Evolutionary conservation across 2,888 invertebrate species (phyloP).

Genomic region (Chaetoderma sp.): DNA sequence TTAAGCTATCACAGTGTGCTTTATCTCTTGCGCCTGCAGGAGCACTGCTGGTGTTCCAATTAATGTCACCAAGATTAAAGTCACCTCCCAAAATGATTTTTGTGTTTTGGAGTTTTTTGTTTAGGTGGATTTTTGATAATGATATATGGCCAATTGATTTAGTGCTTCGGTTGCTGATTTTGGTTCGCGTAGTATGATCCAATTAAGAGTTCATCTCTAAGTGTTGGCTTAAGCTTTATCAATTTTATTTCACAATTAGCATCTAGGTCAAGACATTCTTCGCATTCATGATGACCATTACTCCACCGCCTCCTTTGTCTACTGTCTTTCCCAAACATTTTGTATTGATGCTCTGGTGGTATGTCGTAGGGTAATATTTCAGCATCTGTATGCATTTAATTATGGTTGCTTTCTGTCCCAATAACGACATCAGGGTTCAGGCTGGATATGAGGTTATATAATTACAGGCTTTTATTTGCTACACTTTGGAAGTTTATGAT

Average conservation of each 20-base stretch:
- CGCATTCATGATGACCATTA: neutral
- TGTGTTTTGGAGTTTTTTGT: slow-evolving; percentile 1
- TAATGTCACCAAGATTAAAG: no score
- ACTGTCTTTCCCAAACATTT: neutral
- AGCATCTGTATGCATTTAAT: neutral
- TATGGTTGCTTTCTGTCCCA: slow-evolving; percentile 1
- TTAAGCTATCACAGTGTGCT: no score
- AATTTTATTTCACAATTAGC: slow-evolving; percentile 6
- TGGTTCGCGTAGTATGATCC: no score
- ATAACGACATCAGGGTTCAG: slow-evolving; percentile 3
- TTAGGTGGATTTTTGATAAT: neutral
- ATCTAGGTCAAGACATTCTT: slow-evolving; percentile 4
- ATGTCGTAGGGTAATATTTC: slow-evolving; percentile 9
- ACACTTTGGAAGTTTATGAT: slow-evolving; percentile 12
- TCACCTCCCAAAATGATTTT: slow-evolving; percentile 18
- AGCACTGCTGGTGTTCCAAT: slow-evolving; percentile 13
- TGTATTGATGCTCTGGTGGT: slow-evolving; percentile 6
- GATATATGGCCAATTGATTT: slow-evolving; percentile 1
- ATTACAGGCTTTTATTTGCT: slow-evolving; percentile 2
- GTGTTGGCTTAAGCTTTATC: no score
- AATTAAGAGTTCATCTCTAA: no score
- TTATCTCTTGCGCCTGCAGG: slow-evolving; percentile 19
- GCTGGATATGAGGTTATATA: slow-evolving; percentile 6
- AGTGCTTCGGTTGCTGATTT: slow-evolving; percentile 6
- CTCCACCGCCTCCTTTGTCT: slow-evolving; percentile 13